These are phyloP conservation scores for Amorpha juglandis DNA, from an alignment of 2,888 invertebrate species.

Conservation along the genomic window DNA sequence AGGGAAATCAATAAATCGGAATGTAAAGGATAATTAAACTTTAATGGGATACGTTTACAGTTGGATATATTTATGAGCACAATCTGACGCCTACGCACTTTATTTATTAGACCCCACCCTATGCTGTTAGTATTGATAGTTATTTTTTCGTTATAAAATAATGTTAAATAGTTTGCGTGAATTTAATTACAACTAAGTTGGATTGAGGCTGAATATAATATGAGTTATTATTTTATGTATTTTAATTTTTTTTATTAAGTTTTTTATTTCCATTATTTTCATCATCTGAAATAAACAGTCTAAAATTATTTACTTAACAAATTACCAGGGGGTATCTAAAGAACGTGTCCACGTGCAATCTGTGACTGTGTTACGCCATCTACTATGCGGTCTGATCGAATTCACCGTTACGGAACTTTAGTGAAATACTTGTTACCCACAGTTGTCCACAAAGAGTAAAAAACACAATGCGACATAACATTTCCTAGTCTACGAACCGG, in stretches of 20 bases:
- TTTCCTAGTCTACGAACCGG: slow-evolving; percentile 45
- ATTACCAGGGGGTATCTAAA: not conserved
- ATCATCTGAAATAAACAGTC: not conserved
- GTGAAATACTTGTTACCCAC: slow-evolving; percentile 71
- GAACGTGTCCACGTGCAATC: slow-evolving; percentile 41
- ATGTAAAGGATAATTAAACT: slow-evolving; percentile 68
- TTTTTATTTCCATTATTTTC: not conserved
- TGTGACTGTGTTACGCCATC: slow-evolving; percentile 63
- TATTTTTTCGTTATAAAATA: not conserved
- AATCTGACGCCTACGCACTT: slow-evolving; percentile 60
- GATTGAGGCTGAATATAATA: too few species aligned
- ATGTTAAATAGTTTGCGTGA: not conserved
- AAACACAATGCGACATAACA: slow-evolving; percentile 44
- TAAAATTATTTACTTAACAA: not conserved
- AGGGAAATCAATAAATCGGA: slow-evolving; percentile 70
- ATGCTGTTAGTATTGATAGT: slow-evolving; percentile 28
- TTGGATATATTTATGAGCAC: slow-evolving; percentile 61
- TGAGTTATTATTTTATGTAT: too few species aligned
- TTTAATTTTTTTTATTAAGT: too few species aligned
- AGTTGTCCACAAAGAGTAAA: slow-evolving; percentile 49
- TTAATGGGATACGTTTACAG: slow-evolving; percentile 64
- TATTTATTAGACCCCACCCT: slow-evolving; percentile 56
- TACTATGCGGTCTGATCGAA: slow-evolving; percentile 57
- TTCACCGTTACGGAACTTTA: slow-evolving; percentile 69
- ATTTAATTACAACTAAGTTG: not conserved